Conservation (phyloP, 2,888 invertebrate species). For the Epinotia nisella region DNA sequence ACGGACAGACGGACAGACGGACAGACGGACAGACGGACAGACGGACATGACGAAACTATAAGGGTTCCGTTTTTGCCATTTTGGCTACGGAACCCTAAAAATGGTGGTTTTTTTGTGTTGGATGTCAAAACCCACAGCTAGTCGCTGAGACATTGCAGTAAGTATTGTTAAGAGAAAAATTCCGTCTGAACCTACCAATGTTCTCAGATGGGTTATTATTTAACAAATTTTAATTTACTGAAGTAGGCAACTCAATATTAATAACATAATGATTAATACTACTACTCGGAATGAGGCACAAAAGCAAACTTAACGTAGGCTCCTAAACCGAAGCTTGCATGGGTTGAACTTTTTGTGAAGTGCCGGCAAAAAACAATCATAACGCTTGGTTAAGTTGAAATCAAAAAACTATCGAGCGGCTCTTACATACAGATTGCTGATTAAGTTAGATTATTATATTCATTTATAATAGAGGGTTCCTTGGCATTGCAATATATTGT, state of each 20-base stretch:
- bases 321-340: background rate
- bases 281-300: background rate
- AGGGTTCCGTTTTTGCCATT: no score
- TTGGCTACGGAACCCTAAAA: no score
- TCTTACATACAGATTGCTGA: constrained; percentile 25
- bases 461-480: background rate
- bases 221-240: no score
- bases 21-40: no score
- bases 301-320: background rate
- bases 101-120: no score
- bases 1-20: no score
- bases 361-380: constrained; percentile 21
- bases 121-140: no score
- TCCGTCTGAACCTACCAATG: no score
- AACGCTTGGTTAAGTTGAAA: constrained; percentile 30
- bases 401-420: constrained; percentile 32
- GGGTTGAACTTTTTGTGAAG: constrained; percentile 11
- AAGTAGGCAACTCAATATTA: background rate
- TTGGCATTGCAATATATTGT: background rate
- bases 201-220: no score
- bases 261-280: background rate
- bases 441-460: constrained; percentile 8
- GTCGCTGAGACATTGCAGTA: no score
- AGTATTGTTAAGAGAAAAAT: no score
- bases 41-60: no score